Conservation (phyloP, 1,140 invertebrate species). For the Ceratosolen solmsi region DNA sequence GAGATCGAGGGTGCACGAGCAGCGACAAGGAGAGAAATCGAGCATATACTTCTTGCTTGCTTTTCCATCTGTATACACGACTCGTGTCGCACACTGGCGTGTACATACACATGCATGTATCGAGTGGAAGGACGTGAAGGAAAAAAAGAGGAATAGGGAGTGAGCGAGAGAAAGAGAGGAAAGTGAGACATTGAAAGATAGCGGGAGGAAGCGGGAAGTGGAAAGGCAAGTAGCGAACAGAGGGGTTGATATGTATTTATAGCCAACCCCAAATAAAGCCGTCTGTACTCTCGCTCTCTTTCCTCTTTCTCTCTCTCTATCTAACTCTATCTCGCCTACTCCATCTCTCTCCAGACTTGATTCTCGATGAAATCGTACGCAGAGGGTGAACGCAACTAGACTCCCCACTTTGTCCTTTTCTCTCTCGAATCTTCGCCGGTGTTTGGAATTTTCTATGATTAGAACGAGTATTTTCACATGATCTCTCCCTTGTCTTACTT, state of each 20-base stretch:
- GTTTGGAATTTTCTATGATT: slow-evolving; percentile 55
- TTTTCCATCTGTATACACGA: slow-evolving; percentile 36
- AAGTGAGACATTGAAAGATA: slow-evolving; percentile 52
- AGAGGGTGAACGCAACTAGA: slow-evolving; percentile 37
- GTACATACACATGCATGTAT: neutral
- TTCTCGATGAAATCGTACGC: slow-evolving; percentile 47
- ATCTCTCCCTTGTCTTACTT: slow-evolving; percentile 10
- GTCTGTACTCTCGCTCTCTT: slow-evolving; percentile 32
- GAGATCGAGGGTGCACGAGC: slow-evolving; percentile 35
- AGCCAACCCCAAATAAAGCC: slow-evolving; percentile 54
- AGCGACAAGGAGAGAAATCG: slow-evolving; percentile 33
- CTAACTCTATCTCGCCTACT: neutral
- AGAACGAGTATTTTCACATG: slow-evolving; percentile 54
- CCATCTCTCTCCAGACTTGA: slow-evolving; percentile 31
- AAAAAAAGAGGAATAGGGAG: slow-evolving; percentile 17
- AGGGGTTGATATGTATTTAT: slow-evolving; percentile 53
- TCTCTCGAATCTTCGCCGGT: slow-evolving; percentile 41
- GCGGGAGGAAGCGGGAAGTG: slow-evolving; percentile 51
- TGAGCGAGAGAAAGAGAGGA: slow-evolving; percentile 7
- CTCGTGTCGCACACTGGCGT: neutral
- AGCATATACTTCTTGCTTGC: slow-evolving; percentile 3
- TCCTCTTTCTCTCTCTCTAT: slow-evolving; percentile 11
- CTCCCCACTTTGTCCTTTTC: slow-evolving; percentile 31
- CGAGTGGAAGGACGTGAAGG: slow-evolving; percentile 27
- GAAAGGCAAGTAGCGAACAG: slow-evolving; percentile 45